Evolutionary conservation across 2,113 vertebrate species (phyloP).

Genomic region (Oplegnathus fasciatus): DNA sequence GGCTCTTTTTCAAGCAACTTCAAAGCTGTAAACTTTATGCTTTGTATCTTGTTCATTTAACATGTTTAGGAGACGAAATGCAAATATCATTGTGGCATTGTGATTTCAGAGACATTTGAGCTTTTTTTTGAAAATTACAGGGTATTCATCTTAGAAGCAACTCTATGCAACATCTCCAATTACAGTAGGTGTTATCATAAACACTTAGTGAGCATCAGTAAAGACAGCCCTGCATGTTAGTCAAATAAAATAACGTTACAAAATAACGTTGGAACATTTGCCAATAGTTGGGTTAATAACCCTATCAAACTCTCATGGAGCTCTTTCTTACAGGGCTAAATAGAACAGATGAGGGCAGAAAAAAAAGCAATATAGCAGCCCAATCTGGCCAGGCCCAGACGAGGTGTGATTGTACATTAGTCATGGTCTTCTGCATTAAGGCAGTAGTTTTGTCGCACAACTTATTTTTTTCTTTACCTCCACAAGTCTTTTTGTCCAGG

Average conservation of each 20-base stretch:
- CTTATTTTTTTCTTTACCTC: constrained; percentile 85
- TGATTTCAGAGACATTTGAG: background rate
- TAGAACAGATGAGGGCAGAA: background rate
- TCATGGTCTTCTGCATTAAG: background rate
- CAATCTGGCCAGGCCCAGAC: background rate
- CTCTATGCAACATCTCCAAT: background rate
- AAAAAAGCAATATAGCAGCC: background rate
- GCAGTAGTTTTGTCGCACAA: background rate
- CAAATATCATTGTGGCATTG: background rate
- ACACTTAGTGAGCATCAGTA: background rate
- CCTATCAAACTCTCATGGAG: background rate
- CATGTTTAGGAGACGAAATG: background rate
- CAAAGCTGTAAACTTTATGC: background rate
- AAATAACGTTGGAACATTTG: too few relatives aligned
- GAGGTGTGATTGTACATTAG: background rate
- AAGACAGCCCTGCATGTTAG: background rate
- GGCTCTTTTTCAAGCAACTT: background rate
- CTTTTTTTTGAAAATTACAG: background rate
- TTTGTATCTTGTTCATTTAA: background rate
- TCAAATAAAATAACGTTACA: too few relatives aligned
- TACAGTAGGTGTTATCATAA: background rate
- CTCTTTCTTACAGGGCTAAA: background rate
- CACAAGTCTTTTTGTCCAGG: constrained; percentile 97
- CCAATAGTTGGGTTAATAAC: background rate
- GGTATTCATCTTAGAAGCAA: background rate